Conservation (phyloP, 92 coral and sea anemone genomes). For the Isaurus tuberculatus region DNA sequence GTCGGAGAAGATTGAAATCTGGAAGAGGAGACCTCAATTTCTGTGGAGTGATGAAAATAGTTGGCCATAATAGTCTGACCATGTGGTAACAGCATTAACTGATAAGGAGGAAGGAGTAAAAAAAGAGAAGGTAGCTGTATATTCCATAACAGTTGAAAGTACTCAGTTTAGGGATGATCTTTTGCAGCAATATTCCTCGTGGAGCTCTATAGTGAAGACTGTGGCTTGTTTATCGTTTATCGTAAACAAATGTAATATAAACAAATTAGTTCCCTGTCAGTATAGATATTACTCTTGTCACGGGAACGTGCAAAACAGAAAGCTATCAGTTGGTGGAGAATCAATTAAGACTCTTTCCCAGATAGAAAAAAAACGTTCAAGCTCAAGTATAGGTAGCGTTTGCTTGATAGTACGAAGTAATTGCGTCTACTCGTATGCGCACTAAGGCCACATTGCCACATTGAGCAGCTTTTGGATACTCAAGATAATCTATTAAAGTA, state of each 20-base stretch:
- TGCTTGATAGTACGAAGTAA: too few species aligned
- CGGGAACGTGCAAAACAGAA: too few species aligned
- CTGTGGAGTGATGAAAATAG: constrained; percentile 56
- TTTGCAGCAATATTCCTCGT: constrained; percentile 55
- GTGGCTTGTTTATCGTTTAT: constrained; percentile 54
- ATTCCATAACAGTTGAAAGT: constrained; percentile 24
- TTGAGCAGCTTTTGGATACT: too few species aligned
- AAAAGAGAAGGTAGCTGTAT: constrained; percentile 57
- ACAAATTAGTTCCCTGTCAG: too few species aligned
- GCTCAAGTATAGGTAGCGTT: too few species aligned
- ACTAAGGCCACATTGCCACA: too few species aligned
- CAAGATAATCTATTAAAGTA: too few species aligned
- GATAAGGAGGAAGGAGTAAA: constrained; percentile 65
- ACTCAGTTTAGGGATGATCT: constrained; percentile 44
- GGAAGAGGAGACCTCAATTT: constrained; percentile 61
- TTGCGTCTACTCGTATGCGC: too few species aligned
- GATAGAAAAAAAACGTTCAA: too few species aligned
- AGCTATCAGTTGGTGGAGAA: too few species aligned
- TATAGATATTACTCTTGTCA: too few species aligned
- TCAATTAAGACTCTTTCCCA: too few species aligned
- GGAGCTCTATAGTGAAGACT: constrained; percentile 52
- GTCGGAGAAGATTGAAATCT: constrained; percentile 55
- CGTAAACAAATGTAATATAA: constrained; percentile 23
- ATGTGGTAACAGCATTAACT: constrained; percentile 45
- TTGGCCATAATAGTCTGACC: constrained; percentile 61